Conservation (phyloP, 2,113 vertebrate genomes). For the Malurus cyaneus region DNA sequence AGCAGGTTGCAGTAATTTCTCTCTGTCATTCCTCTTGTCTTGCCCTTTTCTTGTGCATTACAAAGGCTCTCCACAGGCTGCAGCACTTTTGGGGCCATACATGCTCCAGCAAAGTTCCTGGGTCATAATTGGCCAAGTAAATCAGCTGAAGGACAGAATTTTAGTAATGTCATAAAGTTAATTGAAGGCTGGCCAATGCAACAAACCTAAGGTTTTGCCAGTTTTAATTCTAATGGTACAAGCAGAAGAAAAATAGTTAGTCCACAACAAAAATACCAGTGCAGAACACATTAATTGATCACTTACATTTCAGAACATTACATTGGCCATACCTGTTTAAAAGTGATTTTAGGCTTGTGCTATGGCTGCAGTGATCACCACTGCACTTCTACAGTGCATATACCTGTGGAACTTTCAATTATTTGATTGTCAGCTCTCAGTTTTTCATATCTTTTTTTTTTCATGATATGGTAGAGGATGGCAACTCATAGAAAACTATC, state of each 20-base stretch:
- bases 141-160: neutral
- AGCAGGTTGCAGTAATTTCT: neutral
- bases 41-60: neutral
- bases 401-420: neutral
- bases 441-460: neutral
- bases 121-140: neutral
- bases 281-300: neutral
- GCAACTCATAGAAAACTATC: rapidly evolving
- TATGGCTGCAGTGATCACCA: neutral
- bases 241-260: neutral
- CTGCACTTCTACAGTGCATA: neutral
- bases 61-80: neutral
- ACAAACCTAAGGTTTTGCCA: neutral
- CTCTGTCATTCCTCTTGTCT: neutral
- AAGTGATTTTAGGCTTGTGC: neutral
- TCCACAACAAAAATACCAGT: neutral
- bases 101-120: neutral
- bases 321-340: neutral
- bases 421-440: neutral
- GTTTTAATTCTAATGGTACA: neutral
- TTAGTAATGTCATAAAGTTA: neutral
- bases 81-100: too few species aligned
- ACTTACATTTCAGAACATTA: neutral
- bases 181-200: neutral
- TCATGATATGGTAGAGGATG: neutral